Evolutionary conservation across 2,113 vertebrate genomes (phyloP), one percentile per base, ranked within the genome.

Genomic region (Peromyscus leucopus): DNA sequence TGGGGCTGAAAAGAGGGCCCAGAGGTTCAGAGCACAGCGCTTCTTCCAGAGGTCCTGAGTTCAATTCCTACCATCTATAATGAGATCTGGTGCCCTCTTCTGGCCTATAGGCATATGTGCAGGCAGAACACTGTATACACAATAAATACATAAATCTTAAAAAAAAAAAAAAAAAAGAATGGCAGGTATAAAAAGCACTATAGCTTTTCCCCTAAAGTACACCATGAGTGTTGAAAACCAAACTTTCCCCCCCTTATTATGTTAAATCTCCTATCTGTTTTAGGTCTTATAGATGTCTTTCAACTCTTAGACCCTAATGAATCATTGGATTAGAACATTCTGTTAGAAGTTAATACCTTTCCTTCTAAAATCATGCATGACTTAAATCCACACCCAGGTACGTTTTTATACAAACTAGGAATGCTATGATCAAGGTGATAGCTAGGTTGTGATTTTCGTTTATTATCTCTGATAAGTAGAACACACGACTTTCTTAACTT

Each of bases 251-350:
- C 28, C 0, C 4, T 42, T 84, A 31, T 90, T 94, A 19, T 94
- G 0, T 90, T 78, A 42, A 55, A 55, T 48, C 12, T 65, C 57
- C 28, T 82, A 36, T 69, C 48, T 88, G 12, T 71, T 95, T 42
- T 22, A 33, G 59, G 33, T 26, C 48, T 39, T 65, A 22, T 1
- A 94, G 5, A 46, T 7, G n/a, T 72, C 5, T 57, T 92, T 90
- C 36, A 72, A 90, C 22, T 75, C 19, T 94, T 85, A 2, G 21
- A 74, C 48, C 72, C 59, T 21, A 75, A 57, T 21, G 69, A 72
- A 65, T 85, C 48, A 86, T 89, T 93, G 55, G n/a, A 90, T 22
- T 5, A 83, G 85, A 95, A 89, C 36, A 9, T 90, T 42, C 42
- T 61, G 7, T 46, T 85, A 83, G 57, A 76, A 8, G 17, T n/a